A percentile compares a stretch with the other conserved stretches of the same genome.
phyloP scores from a whole-genome alignment of 2,888 invertebrate species.

The Helleia helle region DNA sequence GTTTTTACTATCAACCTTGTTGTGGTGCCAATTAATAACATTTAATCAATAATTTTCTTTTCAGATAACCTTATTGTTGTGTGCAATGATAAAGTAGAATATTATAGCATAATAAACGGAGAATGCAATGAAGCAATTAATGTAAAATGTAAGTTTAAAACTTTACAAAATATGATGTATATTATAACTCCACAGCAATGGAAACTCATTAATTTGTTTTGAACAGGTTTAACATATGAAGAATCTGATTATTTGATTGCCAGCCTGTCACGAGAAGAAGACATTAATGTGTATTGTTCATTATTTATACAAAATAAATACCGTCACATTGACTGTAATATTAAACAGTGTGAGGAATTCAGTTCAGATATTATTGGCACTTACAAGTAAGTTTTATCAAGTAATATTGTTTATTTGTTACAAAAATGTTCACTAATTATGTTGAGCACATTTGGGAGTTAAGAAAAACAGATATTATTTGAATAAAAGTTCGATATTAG shows the following conservation, averaged over 20 bases:
- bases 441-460: too few species aligned
- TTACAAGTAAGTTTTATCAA: constrained; percentile 15
- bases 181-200: background rate
- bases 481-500: too few species aligned
- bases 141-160: constrained; percentile 20
- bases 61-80: constrained; percentile 34
- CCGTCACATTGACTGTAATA: background rate
- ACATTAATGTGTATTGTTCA: background rate
- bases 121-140: constrained; percentile 12
- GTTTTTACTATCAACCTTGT: too few species aligned
- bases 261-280: constrained; percentile 6
- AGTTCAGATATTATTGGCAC: background rate
- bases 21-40: too few species aligned
- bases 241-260: constrained; percentile 26
- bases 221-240: constrained; percentile 14
- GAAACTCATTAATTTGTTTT: background rate
- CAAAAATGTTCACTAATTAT: too few species aligned
- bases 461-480: too few species aligned
- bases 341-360: background rate
- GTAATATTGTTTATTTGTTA: too few species aligned
- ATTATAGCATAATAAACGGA: constrained; percentile 24
- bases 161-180: background rate
- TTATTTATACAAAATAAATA: background rate
- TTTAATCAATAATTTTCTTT: constrained; percentile 16
- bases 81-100: constrained; percentile 19